Base-by-base conservation (phyloP, 2,113 vertebrate genomes). In the Tinamus guttatus region DNA sequence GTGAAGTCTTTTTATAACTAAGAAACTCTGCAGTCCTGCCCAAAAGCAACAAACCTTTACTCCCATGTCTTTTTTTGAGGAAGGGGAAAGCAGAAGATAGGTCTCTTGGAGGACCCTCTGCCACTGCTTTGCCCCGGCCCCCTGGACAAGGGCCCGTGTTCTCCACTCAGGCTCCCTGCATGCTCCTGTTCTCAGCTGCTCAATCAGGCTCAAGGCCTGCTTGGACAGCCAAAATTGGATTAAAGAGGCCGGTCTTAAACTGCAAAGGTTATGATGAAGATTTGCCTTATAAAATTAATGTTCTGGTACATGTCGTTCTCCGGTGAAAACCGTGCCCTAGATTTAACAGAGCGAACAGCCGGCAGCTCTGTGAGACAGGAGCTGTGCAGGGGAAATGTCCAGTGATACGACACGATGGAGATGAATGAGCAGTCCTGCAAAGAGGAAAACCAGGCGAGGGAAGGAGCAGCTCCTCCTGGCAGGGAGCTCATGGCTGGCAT, bases 291-390 rank as follows among this genome's bases (percentile, higher is more conserved):
- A 81, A 94, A 67, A 78, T 91, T 92, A 54, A 94, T 67, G 59
- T 92, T 85, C 89, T 94, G 85, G 73, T 60, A 84, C 52, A 19
- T 65, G 45, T 63, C 85, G 76, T 59, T 80, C 91, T 91, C 77
- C 36, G 34, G 81, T 80, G 82, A 96, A 92, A 96, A 94, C 93
- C 40, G 60, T 91, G 81, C 85, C 92, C 87, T 89, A 93, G 34
- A 93, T 95, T 77, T 63, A 56, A 16, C 68, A 94, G 89, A 59
- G 81, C 95, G 93, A 94, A 80, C 38, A 70, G 43, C 81, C 54
- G 49, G 47, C 69, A 73, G 59, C n/a, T 68, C 62, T 4, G 90
- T 81, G 24, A 5, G 58, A 62, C 76, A 91, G 73, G 49, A 95
- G 87, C 91, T 89, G 86, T 56, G 19, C 27, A 18, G 63, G 81